phyloP scores from a whole-genome alignment of 1,140 invertebrate genomes.

The Spodoptera litura region DNA sequence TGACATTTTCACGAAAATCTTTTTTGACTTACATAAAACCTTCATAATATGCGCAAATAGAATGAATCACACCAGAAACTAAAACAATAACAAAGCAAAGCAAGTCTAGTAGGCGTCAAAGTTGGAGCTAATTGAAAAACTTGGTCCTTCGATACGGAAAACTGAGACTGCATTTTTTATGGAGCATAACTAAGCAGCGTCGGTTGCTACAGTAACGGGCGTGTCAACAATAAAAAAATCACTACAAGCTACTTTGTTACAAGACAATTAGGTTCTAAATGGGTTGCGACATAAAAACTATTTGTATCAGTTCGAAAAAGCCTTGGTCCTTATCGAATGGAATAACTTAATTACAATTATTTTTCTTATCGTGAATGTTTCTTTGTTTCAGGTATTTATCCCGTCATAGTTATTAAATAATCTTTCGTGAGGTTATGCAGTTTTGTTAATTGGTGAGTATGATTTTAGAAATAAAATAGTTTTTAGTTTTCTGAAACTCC shows the following conservation, averaged over 20 bases:
- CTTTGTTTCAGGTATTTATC: conserved; percentile 24
- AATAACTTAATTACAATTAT: conserved; percentile 1
- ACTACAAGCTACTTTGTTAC: neutral
- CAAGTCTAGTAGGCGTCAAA: neutral
- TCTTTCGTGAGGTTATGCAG: neutral
- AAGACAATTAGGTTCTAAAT: conserved; percentile 8
- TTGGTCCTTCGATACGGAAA: conserved; percentile 25
- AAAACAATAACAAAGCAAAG: neutral
- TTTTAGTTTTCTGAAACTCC: too few species aligned
- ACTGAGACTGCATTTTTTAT: conserved; percentile 30
- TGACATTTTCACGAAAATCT: too few species aligned
- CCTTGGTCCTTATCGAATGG: neutral
- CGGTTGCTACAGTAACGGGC: conserved; percentile 45
- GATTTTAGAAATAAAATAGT: neutral
- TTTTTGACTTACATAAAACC: too few species aligned
- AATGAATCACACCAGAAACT: neutral
- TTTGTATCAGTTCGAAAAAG: neutral
- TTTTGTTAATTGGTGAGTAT: neutral
- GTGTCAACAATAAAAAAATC: conserved; percentile 30
- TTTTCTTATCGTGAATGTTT: neutral
- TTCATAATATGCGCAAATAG: too few species aligned
- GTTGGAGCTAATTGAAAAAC: neutral
- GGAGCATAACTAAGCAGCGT: neutral
- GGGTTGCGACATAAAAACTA: neutral
- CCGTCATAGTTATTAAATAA: conserved; percentile 6